Evolutionary conservation across 2,113 vertebrate genomes (phyloP).

Genomic region (Pelodiscus sinensis): DNA sequence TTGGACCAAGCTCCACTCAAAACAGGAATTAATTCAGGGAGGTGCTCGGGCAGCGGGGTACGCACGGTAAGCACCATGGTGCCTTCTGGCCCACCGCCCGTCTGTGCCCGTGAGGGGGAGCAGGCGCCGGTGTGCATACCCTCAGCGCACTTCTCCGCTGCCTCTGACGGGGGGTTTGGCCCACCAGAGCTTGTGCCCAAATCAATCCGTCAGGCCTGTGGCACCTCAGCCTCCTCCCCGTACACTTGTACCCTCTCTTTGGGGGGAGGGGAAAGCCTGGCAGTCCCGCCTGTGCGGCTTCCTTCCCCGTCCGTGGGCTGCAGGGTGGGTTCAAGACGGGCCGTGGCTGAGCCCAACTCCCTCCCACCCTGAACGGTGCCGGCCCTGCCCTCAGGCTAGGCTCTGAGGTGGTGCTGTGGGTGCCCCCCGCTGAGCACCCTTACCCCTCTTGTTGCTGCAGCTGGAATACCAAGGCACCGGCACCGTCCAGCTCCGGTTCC

Average conservation of each 20-base stretch:
- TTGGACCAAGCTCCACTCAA: neutral
- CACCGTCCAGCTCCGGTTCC: slow-evolving; percentile 88
- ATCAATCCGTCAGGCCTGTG: no score
- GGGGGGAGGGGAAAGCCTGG: no score
- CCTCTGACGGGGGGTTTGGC: no score
- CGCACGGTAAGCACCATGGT: neutral
- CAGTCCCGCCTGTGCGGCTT: no score
- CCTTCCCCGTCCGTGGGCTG: no score
- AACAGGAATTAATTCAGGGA: neutral
- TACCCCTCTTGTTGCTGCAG: slow-evolving; percentile 53
- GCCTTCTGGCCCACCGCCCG: neutral
- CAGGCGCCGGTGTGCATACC: no score
- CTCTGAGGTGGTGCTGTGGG: neutral
- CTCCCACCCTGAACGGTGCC: accelerated
- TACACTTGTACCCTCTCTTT: no score
- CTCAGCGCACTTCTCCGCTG: no score
- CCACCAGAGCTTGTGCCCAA: no score
- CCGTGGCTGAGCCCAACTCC: neutral
- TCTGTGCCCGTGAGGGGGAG: no score
- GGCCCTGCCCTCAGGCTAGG: neutral
- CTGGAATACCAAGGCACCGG: slow-evolving; percentile 82
- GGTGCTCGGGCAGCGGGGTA: neutral
- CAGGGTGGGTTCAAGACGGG: neutral
- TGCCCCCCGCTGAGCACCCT: accelerated
- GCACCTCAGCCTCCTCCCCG: no score